Evolutionary conservation across 2,797 vertebrate species (phyloP).

Genomic region (Notamacropus eugenii): DNA sequence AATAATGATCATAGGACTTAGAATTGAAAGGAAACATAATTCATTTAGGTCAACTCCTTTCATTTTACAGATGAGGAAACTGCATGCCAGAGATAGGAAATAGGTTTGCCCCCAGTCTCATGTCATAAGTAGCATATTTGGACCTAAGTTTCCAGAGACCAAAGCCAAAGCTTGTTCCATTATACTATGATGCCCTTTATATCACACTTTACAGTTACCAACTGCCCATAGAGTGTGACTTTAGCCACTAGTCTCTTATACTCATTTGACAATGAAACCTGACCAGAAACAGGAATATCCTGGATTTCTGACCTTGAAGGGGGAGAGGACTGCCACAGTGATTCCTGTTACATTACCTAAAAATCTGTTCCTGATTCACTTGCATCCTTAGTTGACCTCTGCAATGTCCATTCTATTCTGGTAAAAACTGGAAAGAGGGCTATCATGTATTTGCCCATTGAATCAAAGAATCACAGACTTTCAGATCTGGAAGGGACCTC

Average conservation of each 20-base stretch:
- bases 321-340: rapidly evolving
- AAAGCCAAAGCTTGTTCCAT: not conserved
- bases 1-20: not conserved
- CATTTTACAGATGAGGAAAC: not conserved
- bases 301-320: not conserved
- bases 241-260: not conserved
- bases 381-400: not conserved
- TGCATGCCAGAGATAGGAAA: not conserved
- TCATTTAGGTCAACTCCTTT: not conserved
- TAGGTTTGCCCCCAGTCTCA: not conserved
- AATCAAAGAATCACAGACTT: not conserved
- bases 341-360: not conserved
- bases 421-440: not conserved
- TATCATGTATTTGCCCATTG: not conserved
- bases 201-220: not conserved
- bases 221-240: not conserved
- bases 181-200: not conserved
- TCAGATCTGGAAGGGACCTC: not conserved
- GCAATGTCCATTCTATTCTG: not conserved
- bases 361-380: not conserved
- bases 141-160: not conserved
- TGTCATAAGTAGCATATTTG: not conserved
- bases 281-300: not conserved
- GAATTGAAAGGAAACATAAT: not conserved
- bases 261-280: not conserved